Percentiles rank a stretch among this genome's conserved stretches.
Evolutionary conservation across 2,888 invertebrate species (phyloP).

Genomic region (Caenorhabditis afra): DNA sequence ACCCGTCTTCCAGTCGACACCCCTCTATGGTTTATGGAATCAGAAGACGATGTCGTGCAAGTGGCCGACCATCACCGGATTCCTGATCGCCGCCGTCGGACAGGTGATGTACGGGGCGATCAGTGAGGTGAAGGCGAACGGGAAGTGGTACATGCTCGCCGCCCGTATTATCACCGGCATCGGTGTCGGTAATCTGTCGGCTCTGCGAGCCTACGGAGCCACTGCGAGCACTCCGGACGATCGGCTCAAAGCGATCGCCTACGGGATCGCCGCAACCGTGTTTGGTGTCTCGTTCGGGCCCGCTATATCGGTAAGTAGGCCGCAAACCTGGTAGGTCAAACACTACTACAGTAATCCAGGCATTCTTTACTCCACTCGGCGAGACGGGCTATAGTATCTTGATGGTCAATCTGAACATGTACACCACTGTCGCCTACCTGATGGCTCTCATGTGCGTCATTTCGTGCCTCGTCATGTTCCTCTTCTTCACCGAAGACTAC

Average conservation of each 20-base stretch:
- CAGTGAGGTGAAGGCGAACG: constrained; percentile 44
- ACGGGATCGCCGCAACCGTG: constrained; percentile 68
- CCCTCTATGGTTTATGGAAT: constrained; percentile 67
- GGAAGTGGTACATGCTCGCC: constrained; percentile 66
- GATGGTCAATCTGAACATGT: constrained; percentile 58
- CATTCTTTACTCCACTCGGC: constrained; percentile 62
- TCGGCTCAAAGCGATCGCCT: constrained; percentile 63
- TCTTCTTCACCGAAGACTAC: constrained; percentile 68
- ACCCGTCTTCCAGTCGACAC: constrained; percentile 49
- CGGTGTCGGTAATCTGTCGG: constrained; percentile 66
- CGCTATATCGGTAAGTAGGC: constrained; percentile 57
- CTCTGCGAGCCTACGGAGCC: constrained; percentile 65
- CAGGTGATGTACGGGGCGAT: constrained; percentile 66
- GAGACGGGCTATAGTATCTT: constrained; percentile 51
- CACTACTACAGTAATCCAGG: too few relatives aligned
- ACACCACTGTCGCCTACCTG: constrained; percentile 67
- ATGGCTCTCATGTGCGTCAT: constrained; percentile 63
- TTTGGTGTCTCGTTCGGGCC: constrained; percentile 70
- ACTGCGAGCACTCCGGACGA: constrained; percentile 65
- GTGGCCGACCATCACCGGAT: constrained; percentile 63
- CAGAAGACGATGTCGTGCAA: constrained; percentile 61
- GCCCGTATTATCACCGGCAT: constrained; percentile 66
- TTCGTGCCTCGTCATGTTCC: constrained; percentile 56
- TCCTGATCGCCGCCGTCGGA: constrained; percentile 61
- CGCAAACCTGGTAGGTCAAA: too few relatives aligned